These are phyloP conservation scores for Caerostris darwini DNA, from an alignment of 1,140 invertebrate genomes.

Conservation along the genomic window DNA sequence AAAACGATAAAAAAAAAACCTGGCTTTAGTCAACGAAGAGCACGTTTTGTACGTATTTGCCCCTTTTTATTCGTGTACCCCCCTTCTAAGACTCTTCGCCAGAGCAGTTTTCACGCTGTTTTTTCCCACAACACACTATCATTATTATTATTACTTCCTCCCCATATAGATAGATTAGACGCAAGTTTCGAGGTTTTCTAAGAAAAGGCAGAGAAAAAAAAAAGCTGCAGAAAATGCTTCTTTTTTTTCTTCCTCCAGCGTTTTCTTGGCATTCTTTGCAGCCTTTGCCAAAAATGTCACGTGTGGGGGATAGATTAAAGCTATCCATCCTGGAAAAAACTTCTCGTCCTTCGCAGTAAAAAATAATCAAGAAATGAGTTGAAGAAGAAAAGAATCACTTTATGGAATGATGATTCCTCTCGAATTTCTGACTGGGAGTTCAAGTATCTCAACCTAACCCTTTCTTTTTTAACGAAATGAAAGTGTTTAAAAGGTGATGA, in stretches of 20 bases:
- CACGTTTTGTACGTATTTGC: constrained; percentile 23
- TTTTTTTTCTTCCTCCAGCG: not conserved
- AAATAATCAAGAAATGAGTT: constrained; percentile 10
- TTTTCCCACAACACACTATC: not conserved
- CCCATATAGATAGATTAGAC: constrained; percentile 63
- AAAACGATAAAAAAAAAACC: not conserved
- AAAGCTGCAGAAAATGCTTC: not conserved
- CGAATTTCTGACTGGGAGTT: constrained; percentile 18
- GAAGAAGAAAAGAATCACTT: constrained; percentile 1
- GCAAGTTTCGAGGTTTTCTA: constrained; percentile 33
- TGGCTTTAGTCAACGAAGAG: constrained; percentile 6
- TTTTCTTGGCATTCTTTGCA: constrained; percentile 59
- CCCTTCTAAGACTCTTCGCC: not conserved
- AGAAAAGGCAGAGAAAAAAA: constrained; percentile 7
- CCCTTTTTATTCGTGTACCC: not conserved
- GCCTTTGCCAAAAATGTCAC: constrained; percentile 63
- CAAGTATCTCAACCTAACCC: not conserved
- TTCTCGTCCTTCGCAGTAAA: not conserved
- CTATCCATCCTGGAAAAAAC: constrained; percentile 27
- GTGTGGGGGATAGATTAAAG: constrained; percentile 70
- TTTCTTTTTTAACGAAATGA: constrained; percentile 29
- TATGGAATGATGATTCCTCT: constrained; percentile 58
- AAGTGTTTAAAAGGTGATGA: constrained; percentile 40
- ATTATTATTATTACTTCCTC: constrained; percentile 62
- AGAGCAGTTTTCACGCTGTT: not conserved